phyloP scores from a whole-genome alignment of 2,888 invertebrate genomes.

The Cordilura impudica region DNA sequence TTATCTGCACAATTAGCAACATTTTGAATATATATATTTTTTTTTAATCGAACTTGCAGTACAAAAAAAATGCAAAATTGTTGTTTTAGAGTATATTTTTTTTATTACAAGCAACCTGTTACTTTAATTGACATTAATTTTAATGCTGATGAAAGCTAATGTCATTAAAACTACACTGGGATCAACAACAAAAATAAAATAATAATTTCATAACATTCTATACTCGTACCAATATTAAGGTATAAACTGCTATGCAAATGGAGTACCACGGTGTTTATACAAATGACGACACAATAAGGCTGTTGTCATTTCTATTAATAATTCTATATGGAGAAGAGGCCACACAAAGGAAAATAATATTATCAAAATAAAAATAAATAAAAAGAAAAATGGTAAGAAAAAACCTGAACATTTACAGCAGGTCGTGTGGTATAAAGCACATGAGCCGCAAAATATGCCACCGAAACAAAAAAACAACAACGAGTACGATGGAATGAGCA shows the following conservation, averaged over 20 bases:
- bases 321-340: constrained; percentile 43
- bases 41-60: constrained; percentile 23
- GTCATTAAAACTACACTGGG: constrained; percentile 58
- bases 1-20: not conserved
- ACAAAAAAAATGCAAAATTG: not conserved
- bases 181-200: constrained; percentile 29
- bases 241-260: not conserved
- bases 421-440: constrained; percentile 15
- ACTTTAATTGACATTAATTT: constrained; percentile 63
- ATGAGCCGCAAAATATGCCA: constrained; percentile 62
- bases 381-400: constrained; percentile 7
- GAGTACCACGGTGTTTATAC: constrained; percentile 12
- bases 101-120: constrained; percentile 55
- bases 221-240: not conserved
- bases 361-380: not conserved
- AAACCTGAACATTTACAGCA: not conserved
- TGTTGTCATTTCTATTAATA: constrained; percentile 62
- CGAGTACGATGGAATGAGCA: no score
- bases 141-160: constrained; percentile 64
- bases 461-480: not conserved
- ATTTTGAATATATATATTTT: constrained; percentile 32
- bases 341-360: constrained; percentile 1
- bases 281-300: constrained; percentile 62
- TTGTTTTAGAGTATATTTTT: not conserved
- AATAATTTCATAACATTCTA: not conserved